phyloP scores from a whole-genome alignment of 2,888 invertebrate genomes.

The Steinernema scapterisci region DNA sequence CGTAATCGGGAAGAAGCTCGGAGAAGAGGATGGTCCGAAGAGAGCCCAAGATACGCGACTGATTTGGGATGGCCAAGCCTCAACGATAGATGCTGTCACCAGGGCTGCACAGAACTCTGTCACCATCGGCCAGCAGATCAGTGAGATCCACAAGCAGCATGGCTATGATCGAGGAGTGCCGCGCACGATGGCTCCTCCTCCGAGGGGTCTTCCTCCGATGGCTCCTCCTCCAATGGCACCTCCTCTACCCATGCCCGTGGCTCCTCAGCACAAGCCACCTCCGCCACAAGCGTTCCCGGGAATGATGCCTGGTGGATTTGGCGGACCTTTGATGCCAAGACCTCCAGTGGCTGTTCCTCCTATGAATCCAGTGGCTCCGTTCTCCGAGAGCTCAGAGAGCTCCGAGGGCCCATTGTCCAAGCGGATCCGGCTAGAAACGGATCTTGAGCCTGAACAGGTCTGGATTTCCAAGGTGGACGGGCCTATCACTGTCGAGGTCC shows the following conservation, averaged over 20 bases:
- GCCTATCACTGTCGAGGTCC: constrained; percentile 78
- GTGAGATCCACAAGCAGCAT: constrained; percentile 56
- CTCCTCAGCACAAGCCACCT: constrained; percentile 46
- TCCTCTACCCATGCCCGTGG: constrained; percentile 42
- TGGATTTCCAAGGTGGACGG: constrained; percentile 71
- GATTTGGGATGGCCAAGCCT: constrained; percentile 98
- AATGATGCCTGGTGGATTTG: constrained; percentile 30
- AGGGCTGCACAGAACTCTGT: constrained; percentile 53
- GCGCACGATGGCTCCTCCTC: too few species aligned
- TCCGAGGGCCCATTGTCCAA: constrained; percentile 78
- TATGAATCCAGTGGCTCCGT: constrained; percentile 12
- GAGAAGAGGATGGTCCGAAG: constrained; percentile 45
- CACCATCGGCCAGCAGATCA: constrained; percentile 54
- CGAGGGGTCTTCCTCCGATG: too few species aligned
- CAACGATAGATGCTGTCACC: constrained; percentile 79
- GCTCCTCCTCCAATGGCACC: constrained; percentile 34
- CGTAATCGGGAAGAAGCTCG: constrained; percentile 94
- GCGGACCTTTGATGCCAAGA: not conserved
- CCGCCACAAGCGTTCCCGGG: constrained; percentile 29
- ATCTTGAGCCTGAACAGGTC: constrained; percentile 84
- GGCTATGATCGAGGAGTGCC: constrained; percentile 82
- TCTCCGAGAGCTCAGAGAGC: too few species aligned
- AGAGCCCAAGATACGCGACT: constrained; percentile 70
- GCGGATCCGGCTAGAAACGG: constrained; percentile 87
- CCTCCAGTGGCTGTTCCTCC: constrained; percentile 24